Evolutionary conservation across 2,113 vertebrate genomes (phyloP).

Genomic region (Gallinago undulata): DNA sequence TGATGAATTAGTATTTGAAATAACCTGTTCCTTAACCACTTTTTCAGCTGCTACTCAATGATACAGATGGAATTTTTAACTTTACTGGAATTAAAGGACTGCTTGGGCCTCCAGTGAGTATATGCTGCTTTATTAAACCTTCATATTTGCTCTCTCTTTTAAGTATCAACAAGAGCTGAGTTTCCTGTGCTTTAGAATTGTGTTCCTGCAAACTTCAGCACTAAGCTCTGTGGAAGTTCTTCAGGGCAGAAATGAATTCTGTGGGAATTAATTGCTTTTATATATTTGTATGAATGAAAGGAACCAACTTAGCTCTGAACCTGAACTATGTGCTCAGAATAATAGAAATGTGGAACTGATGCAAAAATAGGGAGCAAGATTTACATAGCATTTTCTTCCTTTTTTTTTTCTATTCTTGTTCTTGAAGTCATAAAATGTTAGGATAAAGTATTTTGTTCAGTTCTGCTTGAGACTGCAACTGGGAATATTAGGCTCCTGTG

Average conservation of each 20-base stretch:
- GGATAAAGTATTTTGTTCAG: not conserved
- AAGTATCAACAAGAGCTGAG: not conserved
- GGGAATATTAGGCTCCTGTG: not conserved
- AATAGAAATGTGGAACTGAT: not conserved
- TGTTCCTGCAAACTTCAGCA: not conserved
- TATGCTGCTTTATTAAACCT: not conserved
- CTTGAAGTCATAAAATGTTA: not conserved
- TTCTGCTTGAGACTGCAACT: not conserved
- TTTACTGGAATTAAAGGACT: slow-evolving; percentile 80
- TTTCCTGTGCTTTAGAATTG: not conserved
- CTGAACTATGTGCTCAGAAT: not conserved
- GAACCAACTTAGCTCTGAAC: not conserved
- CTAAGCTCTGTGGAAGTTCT: not conserved
- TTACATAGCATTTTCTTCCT: not conserved
- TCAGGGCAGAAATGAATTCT: not conserved
- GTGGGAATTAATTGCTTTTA: not conserved
- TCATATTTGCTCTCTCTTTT: not conserved
- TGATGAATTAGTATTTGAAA: not conserved
- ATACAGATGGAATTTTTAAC: slow-evolving; percentile 82
- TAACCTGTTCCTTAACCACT: not conserved
- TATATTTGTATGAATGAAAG: not conserved
- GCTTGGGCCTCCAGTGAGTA: slow-evolving; percentile 80
- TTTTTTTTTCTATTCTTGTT: not conserved
- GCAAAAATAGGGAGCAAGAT: not conserved
- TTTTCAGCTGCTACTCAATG: slow-evolving; percentile 83